phyloP scores from a whole-genome alignment of 1,140 invertebrate species.

The Magallana ariakensis region DNA sequence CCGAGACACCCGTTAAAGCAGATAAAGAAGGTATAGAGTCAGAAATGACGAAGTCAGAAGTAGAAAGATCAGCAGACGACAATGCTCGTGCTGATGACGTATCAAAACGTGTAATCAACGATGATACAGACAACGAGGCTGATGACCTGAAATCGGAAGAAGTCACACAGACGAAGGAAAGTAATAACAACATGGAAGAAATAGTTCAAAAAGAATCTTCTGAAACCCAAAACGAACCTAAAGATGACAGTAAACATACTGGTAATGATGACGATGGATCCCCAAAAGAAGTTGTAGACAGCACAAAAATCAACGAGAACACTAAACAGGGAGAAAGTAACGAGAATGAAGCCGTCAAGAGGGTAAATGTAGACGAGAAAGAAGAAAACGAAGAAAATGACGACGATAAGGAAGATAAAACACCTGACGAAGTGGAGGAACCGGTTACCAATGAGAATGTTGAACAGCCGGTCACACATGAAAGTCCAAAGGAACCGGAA shows the following conservation, averaged over 20 bases:
- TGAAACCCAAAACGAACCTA: neutral
- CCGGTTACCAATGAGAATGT: neutral
- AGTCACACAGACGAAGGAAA: neutral
- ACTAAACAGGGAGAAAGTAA: neutral
- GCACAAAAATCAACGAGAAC: neutral
- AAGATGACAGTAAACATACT: neutral
- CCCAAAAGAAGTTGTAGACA: neutral
- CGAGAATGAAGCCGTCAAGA: neutral
- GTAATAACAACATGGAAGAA: constrained; percentile 1
- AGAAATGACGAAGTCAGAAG: constrained; percentile 40
- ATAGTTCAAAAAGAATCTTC: neutral
- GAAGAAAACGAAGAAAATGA: neutral
- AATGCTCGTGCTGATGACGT: constrained; percentile 49
- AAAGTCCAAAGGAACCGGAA: neutral
- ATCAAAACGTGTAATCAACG: neutral
- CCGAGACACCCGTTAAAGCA: constrained; percentile 20
- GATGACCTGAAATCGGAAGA: constrained; percentile 52
- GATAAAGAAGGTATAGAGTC: constrained; percentile 27
- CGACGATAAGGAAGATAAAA: neutral
- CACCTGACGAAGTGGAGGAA: neutral
- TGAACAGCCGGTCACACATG: neutral
- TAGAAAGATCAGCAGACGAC: constrained; percentile 50
- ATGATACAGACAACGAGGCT: constrained; percentile 51
- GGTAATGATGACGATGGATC: neutral
- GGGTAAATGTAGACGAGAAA: neutral